phyloP scores from a whole-genome alignment of 1,140 invertebrate genomes.

The Apis laboriosa region DNA sequence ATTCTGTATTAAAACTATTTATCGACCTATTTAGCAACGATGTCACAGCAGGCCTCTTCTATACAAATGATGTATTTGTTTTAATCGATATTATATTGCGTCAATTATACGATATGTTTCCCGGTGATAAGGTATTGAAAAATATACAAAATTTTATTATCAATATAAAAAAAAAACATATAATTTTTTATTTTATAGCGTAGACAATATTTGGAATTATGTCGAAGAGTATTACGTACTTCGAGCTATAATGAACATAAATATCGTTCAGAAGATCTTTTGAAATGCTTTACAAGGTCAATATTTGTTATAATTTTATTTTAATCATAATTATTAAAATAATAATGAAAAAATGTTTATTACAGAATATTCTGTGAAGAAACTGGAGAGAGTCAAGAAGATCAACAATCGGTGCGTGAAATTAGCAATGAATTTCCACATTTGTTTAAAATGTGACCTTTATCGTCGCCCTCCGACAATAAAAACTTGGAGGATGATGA shows the following conservation, averaged over 20 bases:
- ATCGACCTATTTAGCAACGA: constrained; percentile 90
- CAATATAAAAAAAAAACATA: not conserved
- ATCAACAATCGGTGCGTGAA: constrained; percentile 88
- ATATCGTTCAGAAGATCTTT: constrained; percentile 88
- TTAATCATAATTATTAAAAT: not conserved
- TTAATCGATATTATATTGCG: constrained; percentile 95
- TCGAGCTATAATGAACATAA: constrained; percentile 88
- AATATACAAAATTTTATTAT: not conserved
- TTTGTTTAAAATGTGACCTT: constrained; percentile 85
- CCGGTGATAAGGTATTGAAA: constrained; percentile 89
- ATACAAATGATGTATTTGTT: constrained; percentile 96
- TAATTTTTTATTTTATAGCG: constrained; percentile 81
- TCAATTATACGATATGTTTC: constrained; percentile 92
- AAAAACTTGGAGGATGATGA: constrained; percentile 74
- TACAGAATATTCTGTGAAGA: constrained; percentile 90
- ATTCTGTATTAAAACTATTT: constrained; percentile 94
- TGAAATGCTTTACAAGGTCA: constrained; percentile 88
- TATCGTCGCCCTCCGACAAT: constrained; percentile 66
- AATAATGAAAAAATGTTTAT: not conserved
- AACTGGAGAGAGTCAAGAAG: constrained; percentile 85
- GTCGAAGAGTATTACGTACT: constrained; percentile 88
- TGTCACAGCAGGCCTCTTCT: constrained; percentile 91
- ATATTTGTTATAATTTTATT: not conserved
- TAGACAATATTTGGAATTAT: constrained; percentile 88
- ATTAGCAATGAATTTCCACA: constrained; percentile 93